Conservation (phyloP, 1,140 invertebrate species). For the Danaus melanippus region DNA sequence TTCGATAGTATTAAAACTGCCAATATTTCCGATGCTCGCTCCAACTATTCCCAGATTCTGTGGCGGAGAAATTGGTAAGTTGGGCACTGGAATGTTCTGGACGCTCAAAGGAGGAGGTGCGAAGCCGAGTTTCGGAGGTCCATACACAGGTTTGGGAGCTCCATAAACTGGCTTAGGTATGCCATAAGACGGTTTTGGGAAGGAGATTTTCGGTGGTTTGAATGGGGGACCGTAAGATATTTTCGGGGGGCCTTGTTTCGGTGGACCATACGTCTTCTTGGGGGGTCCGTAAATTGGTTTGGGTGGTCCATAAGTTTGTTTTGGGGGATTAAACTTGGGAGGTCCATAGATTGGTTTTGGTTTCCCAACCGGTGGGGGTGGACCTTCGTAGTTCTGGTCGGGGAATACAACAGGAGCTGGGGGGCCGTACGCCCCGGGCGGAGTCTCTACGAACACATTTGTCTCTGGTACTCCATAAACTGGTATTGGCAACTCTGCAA, state of each 20-base stretch:
- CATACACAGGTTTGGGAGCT: conserved; percentile 49
- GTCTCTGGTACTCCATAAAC: conserved; percentile 72
- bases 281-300: conserved; percentile 62
- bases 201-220: conserved; percentile 46
- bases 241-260: conserved; percentile 50
- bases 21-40: conserved; percentile 15
- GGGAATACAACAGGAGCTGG: conserved; percentile 52
- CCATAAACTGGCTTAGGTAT: conserved; percentile 69
- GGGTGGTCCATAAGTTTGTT: conserved; percentile 58
- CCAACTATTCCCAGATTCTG: conserved; percentile 26
- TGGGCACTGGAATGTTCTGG: conserved; percentile 39
- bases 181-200: conserved; percentile 51
- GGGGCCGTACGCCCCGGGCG: conserved; percentile 58
- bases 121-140: conserved; percentile 49
- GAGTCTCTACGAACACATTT: conserved; percentile 63
- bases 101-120: conserved; percentile 55
- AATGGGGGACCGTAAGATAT: conserved; percentile 60
- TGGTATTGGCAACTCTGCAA: conserved; percentile 61
- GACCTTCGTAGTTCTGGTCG: conserved; percentile 50
- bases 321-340: conserved; percentile 50
- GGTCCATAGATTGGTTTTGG: conserved; percentile 57
- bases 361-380: conserved; percentile 62
- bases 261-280: conserved; percentile 56
- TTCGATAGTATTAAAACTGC: conserved; percentile 23
- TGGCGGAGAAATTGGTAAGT: conserved; percentile 50